These are phyloP conservation scores for Lepus oiostolus DNA, from an alignment of 2,797 vertebrate genomes.

Conservation along the genomic window DNA sequence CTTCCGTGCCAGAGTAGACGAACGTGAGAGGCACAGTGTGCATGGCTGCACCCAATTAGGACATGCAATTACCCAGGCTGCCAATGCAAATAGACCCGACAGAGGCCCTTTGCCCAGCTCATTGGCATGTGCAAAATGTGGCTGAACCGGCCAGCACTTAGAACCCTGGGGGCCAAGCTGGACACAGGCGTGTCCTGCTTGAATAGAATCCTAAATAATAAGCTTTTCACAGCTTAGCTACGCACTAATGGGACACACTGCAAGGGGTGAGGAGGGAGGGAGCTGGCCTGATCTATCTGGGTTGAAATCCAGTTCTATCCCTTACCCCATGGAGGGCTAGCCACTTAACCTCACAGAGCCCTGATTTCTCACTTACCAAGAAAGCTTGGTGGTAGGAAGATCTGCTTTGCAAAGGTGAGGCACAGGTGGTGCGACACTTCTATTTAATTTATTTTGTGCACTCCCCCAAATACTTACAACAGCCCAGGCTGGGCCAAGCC, in stretches of 20 bases:
- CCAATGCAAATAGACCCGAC: slow-evolving; percentile 36
- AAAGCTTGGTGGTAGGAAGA: neutral
- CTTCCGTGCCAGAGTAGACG: neutral
- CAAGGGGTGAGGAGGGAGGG: neutral
- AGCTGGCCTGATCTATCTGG: no score
- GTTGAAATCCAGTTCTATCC: neutral
- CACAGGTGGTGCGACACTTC: rapidly evolving
- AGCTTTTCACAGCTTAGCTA: neutral
- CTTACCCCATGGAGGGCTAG: neutral
- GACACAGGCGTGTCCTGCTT: neutral
- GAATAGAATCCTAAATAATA: neutral
- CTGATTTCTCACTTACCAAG: neutral
- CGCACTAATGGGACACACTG: neutral
- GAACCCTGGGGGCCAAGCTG: neutral
- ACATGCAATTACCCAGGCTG: neutral
- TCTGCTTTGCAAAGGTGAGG: neutral
- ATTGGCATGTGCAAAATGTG: neutral
- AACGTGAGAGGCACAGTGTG: neutral
- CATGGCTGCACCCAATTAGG: slow-evolving; percentile 11
- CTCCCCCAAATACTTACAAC: no score
- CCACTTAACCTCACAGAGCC: neutral
- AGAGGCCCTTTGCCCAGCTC: neutral
- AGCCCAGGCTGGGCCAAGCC: no score
- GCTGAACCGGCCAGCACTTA: neutral
- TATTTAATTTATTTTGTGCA: no score